These are phyloP conservation scores for Mastomys natalensis DNA, from an alignment of 2,113 vertebrate species.

Conservation along the genomic window DNA sequence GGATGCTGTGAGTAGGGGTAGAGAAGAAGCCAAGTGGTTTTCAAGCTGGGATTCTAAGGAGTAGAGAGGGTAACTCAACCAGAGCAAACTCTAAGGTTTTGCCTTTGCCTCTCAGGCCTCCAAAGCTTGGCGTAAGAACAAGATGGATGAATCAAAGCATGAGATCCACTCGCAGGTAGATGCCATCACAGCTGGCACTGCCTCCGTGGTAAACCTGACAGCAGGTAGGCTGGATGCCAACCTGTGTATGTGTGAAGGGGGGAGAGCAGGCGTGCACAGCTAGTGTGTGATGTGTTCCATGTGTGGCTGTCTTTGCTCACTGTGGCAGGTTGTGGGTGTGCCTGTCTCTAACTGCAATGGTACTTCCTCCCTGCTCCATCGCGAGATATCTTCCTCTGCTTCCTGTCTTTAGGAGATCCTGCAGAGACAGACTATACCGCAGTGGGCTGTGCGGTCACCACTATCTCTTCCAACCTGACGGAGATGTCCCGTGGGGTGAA, in stretches of 20 bases:
- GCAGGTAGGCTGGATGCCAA: conserved; percentile 87
- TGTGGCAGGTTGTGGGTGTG: background rate
- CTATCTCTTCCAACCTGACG: conserved; percentile 98
- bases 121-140: conserved; percentile 98
- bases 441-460: conserved; percentile 97
- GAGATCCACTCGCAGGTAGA: conserved; percentile 99
- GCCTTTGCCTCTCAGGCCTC: conserved; percentile 89
- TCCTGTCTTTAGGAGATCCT: conserved; percentile 91
- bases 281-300: background rate
- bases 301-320: conserved; percentile 25
- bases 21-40: background rate
- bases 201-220: conserved; percentile 98
- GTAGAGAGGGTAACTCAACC: background rate
- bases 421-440: conserved; percentile 98
- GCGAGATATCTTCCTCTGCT: background rate
- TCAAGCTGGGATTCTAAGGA: background rate
- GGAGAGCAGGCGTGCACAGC: background rate
- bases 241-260: background rate
- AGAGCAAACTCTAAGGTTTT: background rate
- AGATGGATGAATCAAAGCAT: conserved; percentile 99
- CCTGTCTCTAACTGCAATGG: background rate
- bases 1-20: conserved; percentile 92
- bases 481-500: conserved; percentile 99
- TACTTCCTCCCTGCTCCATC: background rate
- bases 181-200: conserved; percentile 97